Percentiles rank a stretch among this genome's conserved stretches.
Conservation (phyloP, 2,888 invertebrate genomes). For the Dastarcus helophoroides region DNA sequence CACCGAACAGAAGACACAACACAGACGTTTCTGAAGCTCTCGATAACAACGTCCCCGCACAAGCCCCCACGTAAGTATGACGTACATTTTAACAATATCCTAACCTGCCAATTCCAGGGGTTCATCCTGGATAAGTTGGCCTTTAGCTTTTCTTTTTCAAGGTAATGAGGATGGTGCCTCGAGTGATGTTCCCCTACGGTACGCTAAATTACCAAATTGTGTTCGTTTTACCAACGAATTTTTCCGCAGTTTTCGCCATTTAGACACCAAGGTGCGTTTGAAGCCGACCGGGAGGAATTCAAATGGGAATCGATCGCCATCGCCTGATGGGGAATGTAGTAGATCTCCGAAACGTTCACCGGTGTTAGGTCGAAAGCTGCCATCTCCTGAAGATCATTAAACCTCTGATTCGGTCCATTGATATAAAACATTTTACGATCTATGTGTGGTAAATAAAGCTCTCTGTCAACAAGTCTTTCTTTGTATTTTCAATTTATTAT, state of each 20-base stretch:
- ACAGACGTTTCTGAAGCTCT: constrained; percentile 40
- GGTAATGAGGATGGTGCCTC: constrained; percentile 52
- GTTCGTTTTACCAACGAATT: neutral
- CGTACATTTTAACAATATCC: constrained; percentile 5
- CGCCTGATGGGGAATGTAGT: constrained; percentile 47
- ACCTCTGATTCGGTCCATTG: too few relatives aligned
- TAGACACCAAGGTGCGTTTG: constrained; percentile 75
- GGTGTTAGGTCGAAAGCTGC: too few relatives aligned
- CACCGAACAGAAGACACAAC: constrained; percentile 39
- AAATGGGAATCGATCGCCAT: constrained; percentile 58
- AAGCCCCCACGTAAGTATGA: constrained; percentile 35
- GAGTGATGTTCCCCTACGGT: constrained; percentile 73
- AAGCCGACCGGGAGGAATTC: constrained; percentile 38
- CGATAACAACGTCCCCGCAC: constrained; percentile 35
- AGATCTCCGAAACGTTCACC: constrained; percentile 44
- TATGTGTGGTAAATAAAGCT: too few relatives aligned
- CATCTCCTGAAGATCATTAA: too few relatives aligned
- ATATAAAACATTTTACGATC: too few relatives aligned
- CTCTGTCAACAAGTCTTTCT: too few relatives aligned
- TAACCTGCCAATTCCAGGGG: constrained; percentile 42
- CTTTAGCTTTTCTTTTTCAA: constrained; percentile 77
- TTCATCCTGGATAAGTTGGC: constrained; percentile 88
- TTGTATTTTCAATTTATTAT: too few relatives aligned
- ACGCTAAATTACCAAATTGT: constrained; percentile 17
- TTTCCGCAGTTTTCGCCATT: constrained; percentile 61